Percentiles rank a stretch among this genome's conserved stretches.
Evolutionary conservation across 2,113 vertebrate species (phyloP).

Genomic region (Coracopsis vasa): DNA sequence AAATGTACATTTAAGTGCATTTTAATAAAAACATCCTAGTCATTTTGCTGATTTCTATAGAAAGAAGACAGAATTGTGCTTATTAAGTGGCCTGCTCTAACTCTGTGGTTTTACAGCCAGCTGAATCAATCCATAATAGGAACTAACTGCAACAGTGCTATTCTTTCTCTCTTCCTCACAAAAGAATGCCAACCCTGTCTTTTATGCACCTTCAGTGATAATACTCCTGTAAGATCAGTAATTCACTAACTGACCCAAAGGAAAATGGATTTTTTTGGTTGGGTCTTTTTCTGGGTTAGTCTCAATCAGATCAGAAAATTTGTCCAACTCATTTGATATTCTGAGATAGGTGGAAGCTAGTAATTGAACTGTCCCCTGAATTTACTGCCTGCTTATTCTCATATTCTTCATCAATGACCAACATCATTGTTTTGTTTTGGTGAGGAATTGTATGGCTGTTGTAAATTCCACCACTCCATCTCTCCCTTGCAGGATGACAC

Average conservation of each 20-base stretch:
- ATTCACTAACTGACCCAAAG: neutral
- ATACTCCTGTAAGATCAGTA: neutral
- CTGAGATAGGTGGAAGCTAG: neutral
- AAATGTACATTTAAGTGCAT: neutral
- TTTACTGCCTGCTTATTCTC: neutral
- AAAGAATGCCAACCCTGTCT: neutral
- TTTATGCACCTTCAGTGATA: neutral
- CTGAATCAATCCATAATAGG: neutral
- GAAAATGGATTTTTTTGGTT: neutral
- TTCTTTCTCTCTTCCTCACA: neutral
- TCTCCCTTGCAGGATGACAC: neutral
- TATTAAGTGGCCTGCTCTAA: neutral
- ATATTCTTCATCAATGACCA: neutral
- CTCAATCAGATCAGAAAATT: neutral
- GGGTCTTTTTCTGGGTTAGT: neutral
- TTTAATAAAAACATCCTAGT: neutral
- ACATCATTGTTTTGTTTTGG: neutral
- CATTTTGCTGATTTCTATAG: neutral
- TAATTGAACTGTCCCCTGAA: neutral
- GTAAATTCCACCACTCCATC: neutral
- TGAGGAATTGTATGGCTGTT: neutral
- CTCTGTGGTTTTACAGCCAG: neutral
- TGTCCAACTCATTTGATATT: neutral
- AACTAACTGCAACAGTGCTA: neutral
- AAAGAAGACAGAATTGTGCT: neutral